Evolutionary conservation across 64 coral and sea anemone genomes (phyloP), one percentile per base, ranked within the genome.

Genomic region (Montipora cactus): DNA sequence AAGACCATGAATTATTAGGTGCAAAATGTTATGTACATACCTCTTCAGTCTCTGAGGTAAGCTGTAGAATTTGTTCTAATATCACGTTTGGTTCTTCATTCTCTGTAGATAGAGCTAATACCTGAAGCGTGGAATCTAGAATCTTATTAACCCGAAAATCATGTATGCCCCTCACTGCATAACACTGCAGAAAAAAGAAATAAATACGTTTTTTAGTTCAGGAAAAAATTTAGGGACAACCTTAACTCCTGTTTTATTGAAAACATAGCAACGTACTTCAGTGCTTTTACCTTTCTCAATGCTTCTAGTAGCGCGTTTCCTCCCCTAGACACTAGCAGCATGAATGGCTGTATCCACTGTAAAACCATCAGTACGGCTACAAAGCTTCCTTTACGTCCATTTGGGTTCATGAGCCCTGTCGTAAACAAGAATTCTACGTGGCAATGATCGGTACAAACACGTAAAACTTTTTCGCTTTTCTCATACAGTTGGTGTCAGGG

Each of bases 291-390:
- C 47, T 80, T 73, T 73, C 22, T 20, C 9, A 73, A 28, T 73
- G 69, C 22, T 22, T 18, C 69, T 28, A 73, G 22, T 73, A 73
- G 3, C 15, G 25, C 53, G 20, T 21, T 84, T 23, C 81, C 66
- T 84, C 52, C 37, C 58, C 66, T 84, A 25, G 58, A 23, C 44
- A 84, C 81, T 4, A 44, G 15, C n/a, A 47, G 10, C 81, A 84
- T 84, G 53, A 84, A 84, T 19, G 81, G 81, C 28, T 67, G 58
- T 28, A 84, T 64, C 81, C 81, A 84, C 25, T 84, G 81, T 8
- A 84, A 57, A 37, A 84, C 15, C 55, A 67, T 25, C 28, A 84
- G 44, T 20, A 84, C 58, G 14, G 81, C 58, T 59, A 67, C 44
- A 57, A 88, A 75, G 21, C 48, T 49, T 20, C 85, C 64, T 55